These are phyloP conservation scores for Austrofundulus limnaeus DNA, from an alignment of 2,113 vertebrate species.

Conservation along the genomic window DNA sequence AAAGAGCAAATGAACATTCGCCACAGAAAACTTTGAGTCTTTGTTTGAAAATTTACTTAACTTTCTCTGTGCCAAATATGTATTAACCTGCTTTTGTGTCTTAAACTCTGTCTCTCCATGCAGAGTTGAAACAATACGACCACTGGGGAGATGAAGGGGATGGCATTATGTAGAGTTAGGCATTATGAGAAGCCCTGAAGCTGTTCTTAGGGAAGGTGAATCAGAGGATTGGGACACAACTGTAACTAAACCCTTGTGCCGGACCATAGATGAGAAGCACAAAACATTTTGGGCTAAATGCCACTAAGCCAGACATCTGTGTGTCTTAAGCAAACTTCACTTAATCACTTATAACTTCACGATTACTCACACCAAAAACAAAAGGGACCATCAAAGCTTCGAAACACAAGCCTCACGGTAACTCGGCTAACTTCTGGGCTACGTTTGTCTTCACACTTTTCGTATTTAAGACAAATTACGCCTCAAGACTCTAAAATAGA, in stretches of 20 bases:
- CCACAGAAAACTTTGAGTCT: slow-evolving; percentile 39
- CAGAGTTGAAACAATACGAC: slow-evolving; percentile 75
- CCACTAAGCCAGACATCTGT: slow-evolving; percentile 76
- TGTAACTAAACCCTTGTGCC: slow-evolving; percentile 76
- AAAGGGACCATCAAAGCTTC: slow-evolving; percentile 49
- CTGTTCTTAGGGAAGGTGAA: slow-evolving; percentile 79
- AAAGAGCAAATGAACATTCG: slow-evolving; percentile 43
- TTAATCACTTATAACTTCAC: slow-evolving; percentile 68
- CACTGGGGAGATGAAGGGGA: slow-evolving; percentile 74
- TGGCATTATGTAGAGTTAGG: slow-evolving; percentile 75
- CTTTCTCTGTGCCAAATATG: slow-evolving; percentile 65
- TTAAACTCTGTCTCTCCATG: slow-evolving; percentile 56
- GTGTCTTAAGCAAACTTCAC: slow-evolving; percentile 69
- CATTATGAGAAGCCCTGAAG: slow-evolving; percentile 75
- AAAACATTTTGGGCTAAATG: slow-evolving; percentile 70
- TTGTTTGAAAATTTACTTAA: slow-evolving; percentile 55
- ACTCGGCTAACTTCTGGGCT: slow-evolving; percentile 40
- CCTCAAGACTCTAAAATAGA: not conserved
- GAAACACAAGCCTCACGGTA: slow-evolving; percentile 26
- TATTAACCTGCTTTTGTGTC: slow-evolving; percentile 73
- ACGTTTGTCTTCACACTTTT: slow-evolving; percentile 14
- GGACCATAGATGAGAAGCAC: slow-evolving; percentile 72
- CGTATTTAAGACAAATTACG: slow-evolving; percentile 10
- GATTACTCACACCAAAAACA: slow-evolving; percentile 56
- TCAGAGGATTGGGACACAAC: slow-evolving; percentile 78